phyloP scores from a whole-genome alignment of 2,888 invertebrate genomes.

The Leptopilina drosophilae region DNA sequence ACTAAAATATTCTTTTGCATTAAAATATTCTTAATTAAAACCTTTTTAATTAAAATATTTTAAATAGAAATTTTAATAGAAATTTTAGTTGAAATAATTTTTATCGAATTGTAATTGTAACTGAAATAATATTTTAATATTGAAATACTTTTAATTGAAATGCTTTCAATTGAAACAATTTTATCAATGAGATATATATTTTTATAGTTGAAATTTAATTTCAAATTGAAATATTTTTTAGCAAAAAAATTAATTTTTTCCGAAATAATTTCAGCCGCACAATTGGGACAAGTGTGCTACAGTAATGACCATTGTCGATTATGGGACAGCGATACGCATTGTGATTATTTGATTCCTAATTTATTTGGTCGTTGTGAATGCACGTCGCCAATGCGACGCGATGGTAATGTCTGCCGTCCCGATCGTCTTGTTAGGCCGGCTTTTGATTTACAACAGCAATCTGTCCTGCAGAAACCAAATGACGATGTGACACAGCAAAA shows the following conservation, averaged over 20 bases:
- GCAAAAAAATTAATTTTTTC: too few species aligned
- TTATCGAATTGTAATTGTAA: too few species aligned
- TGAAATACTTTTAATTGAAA: too few species aligned
- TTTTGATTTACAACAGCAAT: constrained; percentile 42
- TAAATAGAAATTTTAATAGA: too few species aligned
- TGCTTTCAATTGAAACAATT: too few species aligned
- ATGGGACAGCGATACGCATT: constrained; percentile 90
- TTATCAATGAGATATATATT: too few species aligned
- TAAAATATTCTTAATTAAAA: too few species aligned
- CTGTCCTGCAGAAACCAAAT: constrained; percentile 50
- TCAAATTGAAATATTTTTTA: not conserved
- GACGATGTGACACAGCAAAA: constrained; percentile 47
- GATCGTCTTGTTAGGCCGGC: constrained; percentile 76
- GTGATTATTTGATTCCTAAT: constrained; percentile 93
- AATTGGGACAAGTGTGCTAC: constrained; percentile 92
- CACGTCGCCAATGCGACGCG: constrained; percentile 75
- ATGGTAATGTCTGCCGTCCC: constrained; percentile 76
- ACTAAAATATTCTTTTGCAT: too few species aligned
- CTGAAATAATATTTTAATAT: too few species aligned
- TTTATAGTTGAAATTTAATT: too few species aligned
- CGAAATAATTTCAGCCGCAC: constrained; percentile 83
- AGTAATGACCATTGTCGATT: constrained; percentile 92
- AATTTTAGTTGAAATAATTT: too few species aligned
- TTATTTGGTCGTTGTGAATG: constrained; percentile 93
- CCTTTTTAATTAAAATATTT: too few species aligned